A percentile compares a stretch with the other conserved stretches of the same genome.
These are phyloP conservation scores for Meiosimyza platycephala DNA, from an alignment of 2,888 invertebrate species.

Conservation along the genomic window DNA sequence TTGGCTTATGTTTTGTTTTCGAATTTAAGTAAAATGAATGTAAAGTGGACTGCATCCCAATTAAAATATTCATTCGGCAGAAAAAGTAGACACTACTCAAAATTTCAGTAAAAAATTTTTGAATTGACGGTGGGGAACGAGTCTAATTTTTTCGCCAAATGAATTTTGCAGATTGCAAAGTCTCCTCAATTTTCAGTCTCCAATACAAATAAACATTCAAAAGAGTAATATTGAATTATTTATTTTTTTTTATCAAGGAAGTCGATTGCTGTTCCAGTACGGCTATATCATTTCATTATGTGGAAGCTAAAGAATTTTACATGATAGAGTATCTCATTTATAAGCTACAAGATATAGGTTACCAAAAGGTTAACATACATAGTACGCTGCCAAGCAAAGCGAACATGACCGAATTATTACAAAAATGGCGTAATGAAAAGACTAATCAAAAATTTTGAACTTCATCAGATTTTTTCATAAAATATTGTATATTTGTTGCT, in stretches of 20 bases:
- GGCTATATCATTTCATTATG: conserved; percentile 96
- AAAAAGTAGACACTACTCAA: too few relatives aligned
- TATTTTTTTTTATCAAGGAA: conserved; percentile 70
- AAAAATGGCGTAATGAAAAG: conserved; percentile 49
- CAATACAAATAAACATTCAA: not conserved
- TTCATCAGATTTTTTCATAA: too few relatives aligned
- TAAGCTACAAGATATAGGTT: conserved; percentile 82
- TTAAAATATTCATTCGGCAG: too few relatives aligned
- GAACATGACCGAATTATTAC: conserved; percentile 51
- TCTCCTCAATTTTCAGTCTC: too few relatives aligned
- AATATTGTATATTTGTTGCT: too few relatives aligned
- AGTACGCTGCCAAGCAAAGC: conserved; percentile 39
- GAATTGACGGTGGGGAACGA: conserved; percentile 72
- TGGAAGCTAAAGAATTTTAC: conserved; percentile 91
- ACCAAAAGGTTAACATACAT: conserved; percentile 16
- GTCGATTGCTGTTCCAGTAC: conserved; percentile 91
- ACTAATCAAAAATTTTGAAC: conserved; percentile 6
- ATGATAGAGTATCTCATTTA: conserved; percentile 94
- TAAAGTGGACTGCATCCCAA: too few relatives aligned
- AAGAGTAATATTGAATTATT: not conserved
- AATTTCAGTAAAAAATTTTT: too few relatives aligned
- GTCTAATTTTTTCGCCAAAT: too few relatives aligned
- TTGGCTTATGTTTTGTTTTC: too few relatives aligned
- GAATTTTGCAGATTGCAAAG: too few relatives aligned
- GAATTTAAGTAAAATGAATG: too few relatives aligned